These are phyloP conservation scores for Phrynocephalus versicolor DNA, from an alignment of 2,113 vertebrate species.

Conservation along the genomic window DNA sequence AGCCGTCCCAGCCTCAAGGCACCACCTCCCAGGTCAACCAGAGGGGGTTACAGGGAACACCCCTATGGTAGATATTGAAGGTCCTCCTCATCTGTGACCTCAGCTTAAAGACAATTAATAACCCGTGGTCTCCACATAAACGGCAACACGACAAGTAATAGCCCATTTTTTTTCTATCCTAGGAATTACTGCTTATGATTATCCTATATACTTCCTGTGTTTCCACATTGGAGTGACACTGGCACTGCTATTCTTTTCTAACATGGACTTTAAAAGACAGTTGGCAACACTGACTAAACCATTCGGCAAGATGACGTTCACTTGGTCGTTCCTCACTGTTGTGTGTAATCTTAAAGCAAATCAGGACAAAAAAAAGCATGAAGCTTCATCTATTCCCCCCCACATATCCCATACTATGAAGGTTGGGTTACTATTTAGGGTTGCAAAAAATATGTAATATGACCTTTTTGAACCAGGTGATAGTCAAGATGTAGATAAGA, in stretches of 20 bases:
- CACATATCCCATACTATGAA: constrained; percentile 72
- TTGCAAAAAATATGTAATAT: constrained; percentile 82
- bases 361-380: constrained; percentile 73
- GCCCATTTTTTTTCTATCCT: constrained; percentile 83
- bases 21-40: constrained; percentile 86
- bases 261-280: constrained; percentile 75
- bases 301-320: constrained; percentile 79
- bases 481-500: constrained; percentile 87
- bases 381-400: constrained; percentile 75
- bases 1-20: constrained; percentile 91
- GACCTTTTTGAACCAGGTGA: constrained; percentile 71
- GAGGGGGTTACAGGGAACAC: constrained; percentile 97
- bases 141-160: constrained; percentile 88
- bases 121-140: constrained; percentile 82
- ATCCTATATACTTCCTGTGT: constrained; percentile 76
- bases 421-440: constrained; percentile 78
- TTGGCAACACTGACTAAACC: constrained; percentile 79
- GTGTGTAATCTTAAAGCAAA: constrained; percentile 75
- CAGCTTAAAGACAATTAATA: constrained; percentile 83
- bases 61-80: constrained; percentile 99
- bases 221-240: constrained; percentile 76
- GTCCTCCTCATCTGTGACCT: constrained; percentile 86
- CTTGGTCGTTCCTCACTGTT: constrained; percentile 82
- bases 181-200: constrained; percentile 78
- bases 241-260: constrained; percentile 80